Percentiles rank a stretch among this genome's conserved stretches.
Evolutionary conservation across 2,113 vertebrate genomes (phyloP).

Genomic region (Pollachius pollachius): DNA sequence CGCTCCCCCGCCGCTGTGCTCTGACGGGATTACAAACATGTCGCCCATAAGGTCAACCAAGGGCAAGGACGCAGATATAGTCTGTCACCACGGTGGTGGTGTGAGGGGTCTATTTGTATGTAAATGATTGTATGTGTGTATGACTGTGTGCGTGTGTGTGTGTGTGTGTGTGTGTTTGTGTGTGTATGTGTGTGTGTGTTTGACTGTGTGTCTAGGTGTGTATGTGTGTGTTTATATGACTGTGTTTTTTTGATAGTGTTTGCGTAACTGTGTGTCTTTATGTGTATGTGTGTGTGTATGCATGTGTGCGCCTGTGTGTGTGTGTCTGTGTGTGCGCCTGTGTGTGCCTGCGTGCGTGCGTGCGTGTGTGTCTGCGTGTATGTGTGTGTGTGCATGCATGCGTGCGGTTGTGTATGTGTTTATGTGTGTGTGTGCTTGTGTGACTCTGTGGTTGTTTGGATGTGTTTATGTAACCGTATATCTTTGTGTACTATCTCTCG

Average conservation of each 20-base stretch:
- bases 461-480: neutral
- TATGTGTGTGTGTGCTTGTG: conserved; percentile 1
- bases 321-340: neutral
- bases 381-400: conserved; percentile 11
- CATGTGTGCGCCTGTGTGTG: neutral
- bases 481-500: conserved; percentile 24
- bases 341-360: neutral
- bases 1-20: neutral
- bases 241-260: conserved; percentile 11
- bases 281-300: neutral
- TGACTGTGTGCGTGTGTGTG: neutral
- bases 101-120: neutral
- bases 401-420: no score
- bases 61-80: neutral
- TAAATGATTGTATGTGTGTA: neutral
- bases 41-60: no score
- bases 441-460: conserved; percentile 11
- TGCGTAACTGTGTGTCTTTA: conserved; percentile 11
- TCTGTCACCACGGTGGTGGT: conserved; percentile 22
- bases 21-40: neutral
- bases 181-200: neutral
- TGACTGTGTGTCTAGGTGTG: conserved; percentile 17
- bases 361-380: neutral
- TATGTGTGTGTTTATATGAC: neutral
- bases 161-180: conserved; percentile 12